These are phyloP conservation scores for Xiphophorus birchmanni DNA, from an alignment of 2,797 vertebrate species.

Conservation along the genomic window DNA sequence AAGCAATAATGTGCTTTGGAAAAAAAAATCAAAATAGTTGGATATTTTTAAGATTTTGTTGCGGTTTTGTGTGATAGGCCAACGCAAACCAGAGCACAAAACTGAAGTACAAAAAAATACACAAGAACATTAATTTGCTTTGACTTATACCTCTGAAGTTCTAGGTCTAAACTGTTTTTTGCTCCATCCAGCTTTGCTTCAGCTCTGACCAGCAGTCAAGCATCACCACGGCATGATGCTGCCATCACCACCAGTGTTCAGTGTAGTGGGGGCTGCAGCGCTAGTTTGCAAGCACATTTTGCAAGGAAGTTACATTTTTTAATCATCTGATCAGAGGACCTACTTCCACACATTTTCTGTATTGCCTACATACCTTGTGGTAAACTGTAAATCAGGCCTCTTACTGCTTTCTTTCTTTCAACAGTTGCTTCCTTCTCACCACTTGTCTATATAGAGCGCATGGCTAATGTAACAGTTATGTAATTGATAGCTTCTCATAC, in stretches of 20 bases:
- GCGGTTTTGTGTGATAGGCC: not conserved
- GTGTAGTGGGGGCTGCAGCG: not conserved
- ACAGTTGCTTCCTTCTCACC: not conserved
- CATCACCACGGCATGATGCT: not conserved
- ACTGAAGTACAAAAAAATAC: not conserved
- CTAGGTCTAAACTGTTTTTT: not conserved
- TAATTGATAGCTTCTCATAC: not conserved
- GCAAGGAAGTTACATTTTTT: not conserved
- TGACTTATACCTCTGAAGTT: not conserved
- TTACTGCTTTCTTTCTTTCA: not conserved
- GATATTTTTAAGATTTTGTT: not conserved
- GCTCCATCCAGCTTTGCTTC: not conserved
- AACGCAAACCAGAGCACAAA: not conserved
- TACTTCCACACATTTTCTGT: not conserved
- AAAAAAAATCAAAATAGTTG: not conserved
- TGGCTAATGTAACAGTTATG: not conserved
- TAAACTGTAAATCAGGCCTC: not conserved
- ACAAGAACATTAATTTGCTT: not conserved
- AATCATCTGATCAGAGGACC: not conserved
- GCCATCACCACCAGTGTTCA: not conserved
- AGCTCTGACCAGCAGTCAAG: not conserved
- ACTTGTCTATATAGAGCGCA: not conserved
- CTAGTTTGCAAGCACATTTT: not conserved
- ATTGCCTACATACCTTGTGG: not conserved
- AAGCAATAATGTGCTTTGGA: slow-evolving; percentile 1